Conservation (phyloP, 2,797 vertebrate genomes). For the Zenarchopterus dispar region DNA sequence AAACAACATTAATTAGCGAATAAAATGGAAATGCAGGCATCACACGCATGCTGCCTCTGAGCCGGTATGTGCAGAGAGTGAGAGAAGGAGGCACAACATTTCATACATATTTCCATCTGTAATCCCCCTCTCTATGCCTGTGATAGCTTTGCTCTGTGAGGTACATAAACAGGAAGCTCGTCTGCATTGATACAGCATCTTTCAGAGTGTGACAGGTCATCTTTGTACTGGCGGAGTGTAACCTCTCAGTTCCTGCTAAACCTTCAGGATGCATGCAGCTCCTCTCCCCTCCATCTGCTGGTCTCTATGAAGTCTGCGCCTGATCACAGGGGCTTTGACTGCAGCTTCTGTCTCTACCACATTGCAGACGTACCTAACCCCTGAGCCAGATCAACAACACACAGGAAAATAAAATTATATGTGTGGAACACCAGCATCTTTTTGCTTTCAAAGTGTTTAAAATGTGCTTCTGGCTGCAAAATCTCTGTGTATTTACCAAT, state of each 20-base stretch:
- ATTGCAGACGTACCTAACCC: constrained; percentile 70
- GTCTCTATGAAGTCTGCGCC: constrained; percentile 76
- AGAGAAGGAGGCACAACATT: constrained; percentile 49
- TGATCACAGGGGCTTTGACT: constrained; percentile 79
- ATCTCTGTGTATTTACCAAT: constrained; percentile 59
- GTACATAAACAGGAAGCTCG: constrained; percentile 69
- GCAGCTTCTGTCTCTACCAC: constrained; percentile 76
- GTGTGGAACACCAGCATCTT: constrained; percentile 67
- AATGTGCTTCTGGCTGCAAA: constrained; percentile 66
- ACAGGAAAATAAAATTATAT: constrained; percentile 63
- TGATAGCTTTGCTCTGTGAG: constrained; percentile 62
- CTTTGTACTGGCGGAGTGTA: constrained; percentile 74
- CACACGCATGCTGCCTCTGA: constrained; percentile 52
- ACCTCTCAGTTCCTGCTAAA: constrained; percentile 77
- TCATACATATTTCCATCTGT: constrained; percentile 67
- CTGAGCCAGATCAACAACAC: constrained; percentile 77
- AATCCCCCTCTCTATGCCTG: constrained; percentile 55
- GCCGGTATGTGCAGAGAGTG: constrained; percentile 46
- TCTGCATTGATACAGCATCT: constrained; percentile 60
- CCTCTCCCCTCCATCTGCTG: constrained; percentile 78
- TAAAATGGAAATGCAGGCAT: constrained; percentile 67
- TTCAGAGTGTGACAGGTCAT: constrained; percentile 78
- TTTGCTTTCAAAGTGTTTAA: constrained; percentile 62
- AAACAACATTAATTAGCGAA: constrained; percentile 76
- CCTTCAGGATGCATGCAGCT: constrained; percentile 74